These are phyloP conservation scores for Xanthostigma xanthostigma DNA, from an alignment of 2,888 invertebrate species.

Conservation along the genomic window DNA sequence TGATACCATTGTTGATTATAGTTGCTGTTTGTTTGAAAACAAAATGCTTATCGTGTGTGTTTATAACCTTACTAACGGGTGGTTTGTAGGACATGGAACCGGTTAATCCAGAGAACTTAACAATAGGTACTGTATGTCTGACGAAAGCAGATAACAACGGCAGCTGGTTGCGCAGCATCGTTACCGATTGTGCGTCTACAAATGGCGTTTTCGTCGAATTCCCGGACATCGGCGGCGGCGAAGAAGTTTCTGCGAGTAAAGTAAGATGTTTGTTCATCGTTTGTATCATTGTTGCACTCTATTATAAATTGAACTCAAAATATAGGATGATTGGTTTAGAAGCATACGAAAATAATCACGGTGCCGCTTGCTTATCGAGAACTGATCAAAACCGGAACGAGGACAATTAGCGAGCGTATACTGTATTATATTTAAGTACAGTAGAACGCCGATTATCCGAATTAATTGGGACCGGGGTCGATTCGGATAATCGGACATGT, in stretches of 20 bases:
- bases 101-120: conserved; percentile 24
- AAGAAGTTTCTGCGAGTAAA: conserved; percentile 27
- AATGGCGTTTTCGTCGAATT: conserved; percentile 25
- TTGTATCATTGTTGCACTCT: too few species aligned
- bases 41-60: conserved; percentile 1
- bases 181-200: conserved; percentile 25
- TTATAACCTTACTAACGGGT: not conserved
- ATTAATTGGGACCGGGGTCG: too few species aligned
- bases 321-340: too few species aligned
- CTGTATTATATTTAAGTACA: too few species aligned
- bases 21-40: not conserved
- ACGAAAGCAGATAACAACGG: conserved; percentile 25
- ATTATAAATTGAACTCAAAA: too few species aligned
- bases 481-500: too few species aligned
- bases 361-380: too few species aligned
- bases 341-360: too few species aligned
- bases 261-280: conserved; percentile 19
- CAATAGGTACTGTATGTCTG: conserved; percentile 31
- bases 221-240: conserved; percentile 30
- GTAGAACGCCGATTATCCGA: too few species aligned
- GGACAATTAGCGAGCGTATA: too few species aligned
- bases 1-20: too few species aligned
- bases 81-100: conserved; percentile 20
- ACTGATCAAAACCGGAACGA: too few species aligned
- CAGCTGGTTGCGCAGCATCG: conserved; percentile 30